phyloP scores from a whole-genome alignment of 2,797 vertebrate genomes.

The Microctenopoma steveboyesi region DNA sequence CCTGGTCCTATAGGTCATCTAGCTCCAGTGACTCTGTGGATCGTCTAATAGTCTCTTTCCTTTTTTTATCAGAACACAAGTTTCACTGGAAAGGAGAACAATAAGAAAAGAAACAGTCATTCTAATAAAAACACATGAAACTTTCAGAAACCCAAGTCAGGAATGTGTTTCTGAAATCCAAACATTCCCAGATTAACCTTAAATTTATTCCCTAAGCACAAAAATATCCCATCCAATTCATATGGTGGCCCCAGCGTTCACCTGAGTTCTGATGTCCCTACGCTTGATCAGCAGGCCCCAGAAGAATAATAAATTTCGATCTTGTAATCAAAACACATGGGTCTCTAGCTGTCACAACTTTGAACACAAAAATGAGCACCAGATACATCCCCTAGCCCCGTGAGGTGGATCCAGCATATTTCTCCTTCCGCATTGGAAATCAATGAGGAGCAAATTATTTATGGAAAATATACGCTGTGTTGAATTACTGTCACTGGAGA shows the following conservation, averaged over 20 bases:
- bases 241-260: neutral
- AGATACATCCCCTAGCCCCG: constrained; percentile 83
- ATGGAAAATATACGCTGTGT: constrained; percentile 86
- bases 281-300: constrained; percentile 68
- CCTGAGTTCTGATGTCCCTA: constrained; percentile 55
- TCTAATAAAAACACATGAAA: neutral
- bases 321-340: constrained; percentile 85
- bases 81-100: neutral
- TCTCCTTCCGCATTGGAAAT: constrained; percentile 85
- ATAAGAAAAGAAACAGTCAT: neutral
- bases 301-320: constrained; percentile 74
- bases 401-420: constrained; percentile 82
- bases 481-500: constrained; percentile 84
- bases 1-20: neutral
- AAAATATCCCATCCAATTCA: constrained; percentile 15
- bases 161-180: neutral
- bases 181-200: neutral
- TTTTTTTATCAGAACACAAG: neutral
- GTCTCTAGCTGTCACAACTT: constrained; percentile 84
- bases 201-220: neutral
- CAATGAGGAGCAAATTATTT: constrained; percentile 87
- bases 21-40: too few species aligned
- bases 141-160: too few species aligned
- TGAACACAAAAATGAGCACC: constrained; percentile 84
- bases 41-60: neutral